Evolutionary conservation across 2,797 vertebrate genomes (phyloP), one percentile per base, ranked within the genome.

Genomic region (Xenops minutus): DNA sequence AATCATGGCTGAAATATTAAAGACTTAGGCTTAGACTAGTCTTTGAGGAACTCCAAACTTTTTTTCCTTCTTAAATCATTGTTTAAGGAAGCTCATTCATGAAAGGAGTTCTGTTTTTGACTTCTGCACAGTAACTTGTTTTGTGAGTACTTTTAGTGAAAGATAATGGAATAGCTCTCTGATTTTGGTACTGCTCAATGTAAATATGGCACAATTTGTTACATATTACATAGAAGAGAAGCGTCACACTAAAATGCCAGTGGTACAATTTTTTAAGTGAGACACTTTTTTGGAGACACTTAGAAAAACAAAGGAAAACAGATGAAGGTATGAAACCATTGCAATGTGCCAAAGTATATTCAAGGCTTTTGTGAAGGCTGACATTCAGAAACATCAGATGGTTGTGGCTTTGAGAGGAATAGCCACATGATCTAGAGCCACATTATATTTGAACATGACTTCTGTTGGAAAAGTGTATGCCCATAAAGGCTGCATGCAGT

Each of bases 401-500:
- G 32, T 21, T 61, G 16, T 72, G 68, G 39, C 39, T 80, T 58
- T 61, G 54, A 56, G n/a, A 39, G 15, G 52, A 72, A 34, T 51
- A 81, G 56, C 24, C 46, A 20, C 26, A 14, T 66, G n/a, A 51
- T 62, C 22, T 51, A 76, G 71, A n/a, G 16, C 71, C 52, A 16
- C 17, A 5, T 55, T 39, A 30, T 49, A 23, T 81, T 66, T 72
- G 22, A 41, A 51, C 19, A 49, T 72, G 22, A 66, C 36, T 37
- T 61, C 30, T 21, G 4, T 32, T 72, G n/a, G 13, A 49, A 81
- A 67, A 34, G 51, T 8, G 4, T 12, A 19, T 61, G 43, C 14
- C 29, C 2, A 4, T 22, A 20, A 7, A 36, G 12, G 14, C 80
- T 68, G 24, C 29, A 43, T 1, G 0, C 19, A 22, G 13, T 67